Conservation (phyloP, 2,113 vertebrate species). For the Melierax canorus region DNA sequence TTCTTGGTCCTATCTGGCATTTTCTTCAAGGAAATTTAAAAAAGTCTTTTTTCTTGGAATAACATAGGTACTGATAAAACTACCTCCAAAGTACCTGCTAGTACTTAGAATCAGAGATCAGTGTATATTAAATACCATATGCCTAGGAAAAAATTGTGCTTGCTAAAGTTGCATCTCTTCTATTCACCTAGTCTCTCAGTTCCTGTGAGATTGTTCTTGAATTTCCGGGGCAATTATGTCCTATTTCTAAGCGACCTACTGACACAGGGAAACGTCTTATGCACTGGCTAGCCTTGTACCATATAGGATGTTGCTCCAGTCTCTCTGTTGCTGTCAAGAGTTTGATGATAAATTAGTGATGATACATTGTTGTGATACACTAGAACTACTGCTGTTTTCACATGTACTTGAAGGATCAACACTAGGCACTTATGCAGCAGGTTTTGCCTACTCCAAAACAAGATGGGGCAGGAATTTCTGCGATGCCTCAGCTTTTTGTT, state of each 20-base stretch:
- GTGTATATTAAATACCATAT: background rate
- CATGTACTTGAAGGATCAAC: background rate
- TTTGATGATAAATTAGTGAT: background rate
- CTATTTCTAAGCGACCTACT: background rate
- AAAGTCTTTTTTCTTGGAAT: background rate
- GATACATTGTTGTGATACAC: background rate
- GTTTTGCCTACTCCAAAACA: background rate
- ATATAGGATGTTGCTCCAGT: slow-evolving; percentile 2
- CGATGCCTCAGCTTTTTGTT: background rate
- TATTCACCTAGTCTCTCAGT: background rate
- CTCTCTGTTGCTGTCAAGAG: slow-evolving; percentile 20
- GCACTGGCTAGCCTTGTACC: background rate
- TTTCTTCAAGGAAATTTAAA: background rate
- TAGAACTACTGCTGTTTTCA: slow-evolving; percentile 32
- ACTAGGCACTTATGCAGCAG: background rate
- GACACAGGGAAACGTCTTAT: background rate
- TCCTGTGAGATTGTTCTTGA: background rate
- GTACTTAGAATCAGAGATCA: background rate
- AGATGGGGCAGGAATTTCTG: background rate
- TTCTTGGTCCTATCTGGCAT: background rate
- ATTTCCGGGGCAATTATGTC: background rate
- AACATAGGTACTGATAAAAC: background rate
- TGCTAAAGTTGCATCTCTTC: background rate
- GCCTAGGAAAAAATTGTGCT: background rate
- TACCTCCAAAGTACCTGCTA: background rate